These are phyloP conservation scores for Hyposoter dolosus DNA, from an alignment of 2,888 invertebrate species.

Conservation along the genomic window DNA sequence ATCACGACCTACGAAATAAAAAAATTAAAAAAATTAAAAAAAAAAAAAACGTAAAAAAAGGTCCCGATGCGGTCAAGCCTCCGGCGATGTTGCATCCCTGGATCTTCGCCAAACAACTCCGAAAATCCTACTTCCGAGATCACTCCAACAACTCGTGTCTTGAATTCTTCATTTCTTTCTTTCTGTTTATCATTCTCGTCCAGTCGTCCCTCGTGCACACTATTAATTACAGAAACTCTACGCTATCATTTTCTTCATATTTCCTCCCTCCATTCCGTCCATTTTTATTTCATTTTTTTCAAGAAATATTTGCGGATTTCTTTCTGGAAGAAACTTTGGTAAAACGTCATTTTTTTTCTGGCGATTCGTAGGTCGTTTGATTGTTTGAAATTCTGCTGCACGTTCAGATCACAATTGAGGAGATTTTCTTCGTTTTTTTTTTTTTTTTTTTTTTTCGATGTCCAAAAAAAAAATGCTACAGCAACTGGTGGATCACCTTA, in stretches of 20 bases:
- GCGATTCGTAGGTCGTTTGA: too few relatives aligned
- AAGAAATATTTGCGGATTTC: not conserved
- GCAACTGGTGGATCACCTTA: too few relatives aligned
- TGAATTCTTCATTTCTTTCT: constrained; percentile 37
- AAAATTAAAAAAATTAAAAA: constrained; percentile 3
- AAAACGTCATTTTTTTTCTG: not conserved
- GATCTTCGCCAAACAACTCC: constrained; percentile 37
- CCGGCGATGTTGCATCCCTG: constrained; percentile 16
- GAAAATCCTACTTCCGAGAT: constrained; percentile 11
- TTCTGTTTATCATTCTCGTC: not conserved
- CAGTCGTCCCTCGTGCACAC: not conserved
- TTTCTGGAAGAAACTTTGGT: not conserved
- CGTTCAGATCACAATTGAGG: too few relatives aligned
- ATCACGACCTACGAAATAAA: constrained; percentile 13
- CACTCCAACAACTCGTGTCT: constrained; percentile 30
- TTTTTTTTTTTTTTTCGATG: too few relatives aligned
- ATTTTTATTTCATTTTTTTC: not conserved
- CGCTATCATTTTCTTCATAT: not conserved
- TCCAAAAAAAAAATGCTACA: too few relatives aligned
- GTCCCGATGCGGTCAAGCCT: constrained; percentile 22
- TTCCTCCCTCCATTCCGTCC: not conserved
- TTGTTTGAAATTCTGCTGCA: too few relatives aligned
- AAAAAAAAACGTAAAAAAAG: not conserved
- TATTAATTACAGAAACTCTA: not conserved
- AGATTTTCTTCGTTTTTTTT: too few relatives aligned